A percentile compares a stretch with the other conserved stretches of the same genome.
phyloP scores from a whole-genome alignment of 2,888 invertebrate species.

The Caenorhabditis sulstoni region DNA sequence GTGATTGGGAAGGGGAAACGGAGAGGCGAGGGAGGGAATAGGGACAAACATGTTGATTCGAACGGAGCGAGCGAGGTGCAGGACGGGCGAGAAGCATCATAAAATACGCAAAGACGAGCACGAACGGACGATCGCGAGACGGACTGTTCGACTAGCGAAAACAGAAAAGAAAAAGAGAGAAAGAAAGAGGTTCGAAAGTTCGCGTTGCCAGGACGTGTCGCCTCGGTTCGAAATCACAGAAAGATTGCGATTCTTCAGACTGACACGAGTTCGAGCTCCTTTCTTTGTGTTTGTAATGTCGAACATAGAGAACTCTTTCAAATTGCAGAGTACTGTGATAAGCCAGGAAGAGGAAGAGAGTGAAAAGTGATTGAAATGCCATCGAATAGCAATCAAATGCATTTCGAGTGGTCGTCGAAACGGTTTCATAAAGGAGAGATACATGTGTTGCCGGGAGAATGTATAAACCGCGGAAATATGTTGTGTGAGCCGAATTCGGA shows the following conservation, averaged over 20 bases:
- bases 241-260: too few relatives aligned
- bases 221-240: too few relatives aligned
- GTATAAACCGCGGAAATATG: slow-evolving; percentile 30
- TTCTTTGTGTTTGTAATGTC: too few relatives aligned
- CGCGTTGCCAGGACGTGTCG: too few relatives aligned
- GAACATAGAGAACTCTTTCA: too few relatives aligned
- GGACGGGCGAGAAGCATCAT: neutral
- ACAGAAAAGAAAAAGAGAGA: too few relatives aligned
- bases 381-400: slow-evolving; percentile 1
- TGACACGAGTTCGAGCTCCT: too few relatives aligned
- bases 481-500: slow-evolving; percentile 48
- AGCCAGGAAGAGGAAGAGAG: slow-evolving; percentile 2
- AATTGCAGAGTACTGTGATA: too few relatives aligned
- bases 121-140: slow-evolving; percentile 18
- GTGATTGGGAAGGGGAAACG: neutral
- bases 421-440: neutral
- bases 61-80: neutral
- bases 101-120: too few relatives aligned
- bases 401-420: neutral
- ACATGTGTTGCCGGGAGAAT: slow-evolving; percentile 1
- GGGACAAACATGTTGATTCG: slow-evolving; percentile 41
- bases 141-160: neutral
- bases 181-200: too few relatives aligned
- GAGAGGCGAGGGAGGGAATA: slow-evolving; percentile 6
- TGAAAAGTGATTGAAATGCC: neutral